phyloP scores from a whole-genome alignment of 2,797 vertebrate species.

The Coregonus sp. region DNA sequence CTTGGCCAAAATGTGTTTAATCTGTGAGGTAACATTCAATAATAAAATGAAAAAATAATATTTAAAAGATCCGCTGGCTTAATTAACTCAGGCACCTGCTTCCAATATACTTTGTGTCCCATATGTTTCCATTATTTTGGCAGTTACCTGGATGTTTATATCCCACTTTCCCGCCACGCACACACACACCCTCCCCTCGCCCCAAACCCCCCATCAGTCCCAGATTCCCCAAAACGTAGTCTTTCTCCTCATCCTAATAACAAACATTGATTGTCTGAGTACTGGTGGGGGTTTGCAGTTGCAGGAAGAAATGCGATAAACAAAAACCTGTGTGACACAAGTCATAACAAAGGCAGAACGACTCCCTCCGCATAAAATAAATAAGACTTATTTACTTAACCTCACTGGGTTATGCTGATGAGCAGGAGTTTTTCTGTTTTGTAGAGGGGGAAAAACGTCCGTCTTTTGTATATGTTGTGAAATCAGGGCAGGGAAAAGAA shows the following conservation, averaged over 20 bases:
- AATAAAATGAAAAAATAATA: no score
- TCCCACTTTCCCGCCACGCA: no score
- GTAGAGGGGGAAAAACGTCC: constrained; percentile 38
- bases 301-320: constrained; percentile 42
- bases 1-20: no score
- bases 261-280: background rate
- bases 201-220: background rate
- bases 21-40: no score
- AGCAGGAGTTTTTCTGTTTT: constrained; percentile 44
- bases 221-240: background rate
- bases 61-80: no score
- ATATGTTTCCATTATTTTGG: no score
- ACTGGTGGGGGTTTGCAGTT: background rate
- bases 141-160: no score
- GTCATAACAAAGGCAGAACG: constrained; percentile 42
- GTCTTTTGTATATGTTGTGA: constrained; percentile 70
- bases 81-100: no score
- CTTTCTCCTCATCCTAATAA: background rate
- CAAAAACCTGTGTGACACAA: constrained; percentile 51
- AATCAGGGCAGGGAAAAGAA: constrained; percentile 66
- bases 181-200: background rate
- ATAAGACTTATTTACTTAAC: constrained; percentile 61
- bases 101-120: no score
- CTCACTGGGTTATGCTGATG: constrained; percentile 58
- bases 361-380: constrained; percentile 53